Conservation (phyloP, 2,888 invertebrate genomes). For the Caenorhabditis uteleia region DNA sequence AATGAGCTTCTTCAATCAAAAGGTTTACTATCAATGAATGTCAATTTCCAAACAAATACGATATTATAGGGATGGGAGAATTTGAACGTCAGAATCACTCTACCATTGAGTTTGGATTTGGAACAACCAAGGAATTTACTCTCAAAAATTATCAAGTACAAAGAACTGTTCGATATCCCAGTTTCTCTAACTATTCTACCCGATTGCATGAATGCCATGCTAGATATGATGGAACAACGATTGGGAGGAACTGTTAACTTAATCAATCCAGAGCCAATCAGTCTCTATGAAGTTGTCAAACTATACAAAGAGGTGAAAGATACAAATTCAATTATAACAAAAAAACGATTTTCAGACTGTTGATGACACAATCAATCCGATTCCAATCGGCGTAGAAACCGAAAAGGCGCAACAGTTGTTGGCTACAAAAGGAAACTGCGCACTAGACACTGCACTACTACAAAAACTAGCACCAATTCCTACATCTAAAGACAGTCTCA, state of each 20-base stretch:
- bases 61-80: constrained; percentile 50
- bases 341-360: constrained; percentile 54
- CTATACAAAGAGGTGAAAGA: constrained; percentile 66
- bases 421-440: constrained; percentile 67
- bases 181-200: constrained; percentile 68
- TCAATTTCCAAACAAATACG: background rate
- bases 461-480: constrained; percentile 35
- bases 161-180: constrained; percentile 68
- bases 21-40: constrained; percentile 4
- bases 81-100: constrained; percentile 66
- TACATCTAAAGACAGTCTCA: constrained; percentile 33
- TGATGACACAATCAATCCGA: constrained; percentile 47
- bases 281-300: constrained; percentile 61
- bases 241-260: constrained; percentile 63
- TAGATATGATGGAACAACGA: constrained; percentile 63
- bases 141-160: constrained; percentile 65
- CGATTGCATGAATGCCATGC: constrained; percentile 63
- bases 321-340: too few species aligned
- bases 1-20: constrained; percentile 49
- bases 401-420: constrained; percentile 59
- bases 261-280: constrained; percentile 66
- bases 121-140: constrained; percentile 63
- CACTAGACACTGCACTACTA: constrained; percentile 54
- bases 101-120: constrained; percentile 63
- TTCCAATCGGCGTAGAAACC: constrained; percentile 55